Evolutionary conservation across 2,888 invertebrate species (phyloP).

Genomic region (Spodoptera exigua): DNA sequence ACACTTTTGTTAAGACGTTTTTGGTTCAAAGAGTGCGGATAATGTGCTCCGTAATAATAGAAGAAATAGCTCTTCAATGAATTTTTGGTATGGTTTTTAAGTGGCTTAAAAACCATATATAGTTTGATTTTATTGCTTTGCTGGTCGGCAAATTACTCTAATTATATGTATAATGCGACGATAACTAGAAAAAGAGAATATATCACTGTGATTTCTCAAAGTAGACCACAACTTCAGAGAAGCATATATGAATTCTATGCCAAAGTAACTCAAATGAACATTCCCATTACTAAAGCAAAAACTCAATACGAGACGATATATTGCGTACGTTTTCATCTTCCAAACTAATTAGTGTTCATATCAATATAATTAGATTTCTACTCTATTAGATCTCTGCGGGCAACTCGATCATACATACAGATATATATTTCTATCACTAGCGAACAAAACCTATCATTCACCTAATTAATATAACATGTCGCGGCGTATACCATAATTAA

Average conservation of each 20-base stretch:
- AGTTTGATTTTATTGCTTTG: too few relatives aligned
- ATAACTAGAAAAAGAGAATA: too few relatives aligned
- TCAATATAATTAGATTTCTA: slow-evolving; percentile 11
- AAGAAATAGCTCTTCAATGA: slow-evolving; percentile 32
- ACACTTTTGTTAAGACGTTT: slow-evolving; percentile 53
- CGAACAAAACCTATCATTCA: slow-evolving; percentile 42
- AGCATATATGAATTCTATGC: too few relatives aligned
- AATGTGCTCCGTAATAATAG: slow-evolving; percentile 51
- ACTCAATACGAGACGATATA: background rate
- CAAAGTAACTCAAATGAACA: too few relatives aligned
- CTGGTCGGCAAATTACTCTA: too few relatives aligned
- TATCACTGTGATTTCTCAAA: too few relatives aligned
- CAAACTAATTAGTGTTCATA: slow-evolving; percentile 2
- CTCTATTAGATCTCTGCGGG: background rate
- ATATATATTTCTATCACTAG: slow-evolving; percentile 9
- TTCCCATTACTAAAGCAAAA: too few relatives aligned
- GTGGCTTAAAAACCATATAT: too few relatives aligned
- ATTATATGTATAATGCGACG: too few relatives aligned
- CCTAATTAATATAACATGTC: slow-evolving; percentile 55
- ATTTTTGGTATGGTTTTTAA: slow-evolving; percentile 13
- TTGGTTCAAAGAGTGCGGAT: slow-evolving; percentile 52
- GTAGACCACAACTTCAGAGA: too few relatives aligned
- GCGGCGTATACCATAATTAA: slow-evolving; percentile 58
- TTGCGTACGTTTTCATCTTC: background rate
- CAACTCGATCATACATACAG: slow-evolving; percentile 6